Conservation (phyloP, 1,140 invertebrate genomes). For the Diabrotica undecimpunctata region DNA sequence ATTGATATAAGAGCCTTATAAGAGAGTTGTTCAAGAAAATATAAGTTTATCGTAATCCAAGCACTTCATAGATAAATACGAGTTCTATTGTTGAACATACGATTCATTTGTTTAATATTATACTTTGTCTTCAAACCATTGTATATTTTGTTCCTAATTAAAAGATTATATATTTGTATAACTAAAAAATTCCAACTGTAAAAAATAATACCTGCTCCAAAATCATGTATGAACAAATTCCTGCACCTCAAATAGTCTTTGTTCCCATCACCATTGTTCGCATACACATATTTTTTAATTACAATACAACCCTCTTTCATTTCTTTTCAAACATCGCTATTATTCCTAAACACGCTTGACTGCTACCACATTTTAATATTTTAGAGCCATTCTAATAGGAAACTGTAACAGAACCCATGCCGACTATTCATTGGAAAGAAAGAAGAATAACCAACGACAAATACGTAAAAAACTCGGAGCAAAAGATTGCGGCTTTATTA, state of each 20-base stretch:
- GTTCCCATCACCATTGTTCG: constrained; percentile 3
- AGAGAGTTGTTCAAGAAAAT: no score
- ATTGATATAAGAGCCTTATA: no score
- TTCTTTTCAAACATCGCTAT: constrained; percentile 15
- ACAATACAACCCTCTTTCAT: constrained; percentile 13
- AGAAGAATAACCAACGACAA: constrained; percentile 5
- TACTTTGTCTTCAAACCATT: no score
- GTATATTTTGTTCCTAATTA: no score
- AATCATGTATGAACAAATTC: neutral
- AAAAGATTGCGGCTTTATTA: constrained; percentile 9
- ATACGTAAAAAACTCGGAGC: constrained; percentile 16
- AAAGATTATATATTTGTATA: neutral
- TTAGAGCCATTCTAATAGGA: constrained; percentile 17
- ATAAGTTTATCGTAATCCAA: no score
- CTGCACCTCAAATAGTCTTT: neutral
- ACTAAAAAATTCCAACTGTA: neutral
- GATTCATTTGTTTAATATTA: no score
- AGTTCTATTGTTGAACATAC: no score
- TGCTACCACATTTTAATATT: constrained; percentile 20
- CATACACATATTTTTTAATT: constrained; percentile 13
- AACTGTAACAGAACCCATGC: constrained; percentile 17
- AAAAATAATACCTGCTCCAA: neutral
- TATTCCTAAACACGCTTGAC: constrained; percentile 12
- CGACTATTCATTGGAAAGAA: constrained; percentile 18
- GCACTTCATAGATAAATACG: no score